Conservation (phyloP, 2,113 vertebrate species). For the Cairina moschata region DNA sequence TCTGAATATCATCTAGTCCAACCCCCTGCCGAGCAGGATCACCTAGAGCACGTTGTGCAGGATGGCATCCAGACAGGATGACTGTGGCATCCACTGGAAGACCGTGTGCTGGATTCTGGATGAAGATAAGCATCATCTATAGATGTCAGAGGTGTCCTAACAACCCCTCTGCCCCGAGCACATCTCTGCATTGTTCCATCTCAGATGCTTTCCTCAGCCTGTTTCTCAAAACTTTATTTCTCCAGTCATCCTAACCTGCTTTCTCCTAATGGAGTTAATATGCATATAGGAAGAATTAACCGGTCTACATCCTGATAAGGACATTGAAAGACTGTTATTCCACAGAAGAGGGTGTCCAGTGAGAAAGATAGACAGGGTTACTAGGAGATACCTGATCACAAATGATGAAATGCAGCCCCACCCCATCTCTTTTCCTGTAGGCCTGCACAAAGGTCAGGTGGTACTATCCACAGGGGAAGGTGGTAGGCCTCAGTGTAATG, state of each 20-base stretch:
- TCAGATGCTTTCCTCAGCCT: background rate
- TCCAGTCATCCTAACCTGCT: background rate
- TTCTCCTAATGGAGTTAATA: background rate
- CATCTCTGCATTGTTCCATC: background rate
- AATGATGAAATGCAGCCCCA: background rate
- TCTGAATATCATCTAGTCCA: too few species aligned
- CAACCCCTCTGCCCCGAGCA: background rate
- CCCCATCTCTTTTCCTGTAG: background rate
- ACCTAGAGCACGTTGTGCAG: too few species aligned
- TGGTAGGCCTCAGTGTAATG: background rate
- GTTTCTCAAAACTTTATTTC: background rate
- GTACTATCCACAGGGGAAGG: background rate
- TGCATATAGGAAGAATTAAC: background rate
- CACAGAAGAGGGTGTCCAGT: background rate
- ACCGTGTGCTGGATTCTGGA: background rate
- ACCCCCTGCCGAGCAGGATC: too few species aligned
- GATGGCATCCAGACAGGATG: too few species aligned
- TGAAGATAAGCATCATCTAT: background rate
- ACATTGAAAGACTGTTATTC: background rate
- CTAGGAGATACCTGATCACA: background rate
- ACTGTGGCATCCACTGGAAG: background rate
- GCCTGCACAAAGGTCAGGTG: background rate
- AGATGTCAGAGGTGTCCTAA: background rate
- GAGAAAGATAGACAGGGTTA: background rate
- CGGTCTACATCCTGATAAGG: background rate